Evolutionary conservation across 1,140 invertebrate species (phyloP), one percentile per base, ranked within the genome.

Genomic region (Drosophila paulistorum): DNA sequence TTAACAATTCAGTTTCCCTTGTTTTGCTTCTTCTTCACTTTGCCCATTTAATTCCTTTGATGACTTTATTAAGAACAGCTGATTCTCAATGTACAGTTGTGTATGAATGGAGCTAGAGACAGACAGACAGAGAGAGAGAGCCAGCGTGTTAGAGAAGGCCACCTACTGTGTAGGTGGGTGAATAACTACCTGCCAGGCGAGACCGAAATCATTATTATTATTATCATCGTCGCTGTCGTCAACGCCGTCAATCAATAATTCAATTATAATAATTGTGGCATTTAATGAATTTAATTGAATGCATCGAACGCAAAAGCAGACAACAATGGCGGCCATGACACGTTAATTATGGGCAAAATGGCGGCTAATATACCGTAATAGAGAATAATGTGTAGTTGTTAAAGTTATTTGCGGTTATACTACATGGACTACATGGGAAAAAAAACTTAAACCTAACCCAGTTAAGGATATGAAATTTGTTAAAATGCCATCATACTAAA

Each of bases 221-320:
- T 30, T 30, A 30, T 30, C 30, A 7, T 45, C 59, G 55, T 68
- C 63, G 59, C 61, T 48, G 23, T 48, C 65, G 61, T 65, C 64
- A 54, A 33, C 65, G 64, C 65, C 74, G 68, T 82, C 74, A 76
- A 79, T 79, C 81, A 76, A 90, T 90, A 91, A 91, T 86, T 91
- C 91, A 91, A 91, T 91, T 91, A 91, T 79, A 91, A 91, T 91
- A 90, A 91, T 91, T 91, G 90, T 90, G 90, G 90, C 76, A 91
- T 91, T 90, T 90, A 91, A 90, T 81, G 84, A 76, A 90, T 81
- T 89, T 85, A 89, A 91, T 51, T 91, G 86, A 77, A 90, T 84
- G 84, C 86, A 81, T 37, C 57, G 59, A 72, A 20, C 37, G 54
- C 37, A 67, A 82, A 30, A 67, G 71, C 70, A 74, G 68, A 74